These are phyloP conservation scores for Tetramorium bicarinatum DNA, from an alignment of 2,888 invertebrate species.

Conservation along the genomic window DNA sequence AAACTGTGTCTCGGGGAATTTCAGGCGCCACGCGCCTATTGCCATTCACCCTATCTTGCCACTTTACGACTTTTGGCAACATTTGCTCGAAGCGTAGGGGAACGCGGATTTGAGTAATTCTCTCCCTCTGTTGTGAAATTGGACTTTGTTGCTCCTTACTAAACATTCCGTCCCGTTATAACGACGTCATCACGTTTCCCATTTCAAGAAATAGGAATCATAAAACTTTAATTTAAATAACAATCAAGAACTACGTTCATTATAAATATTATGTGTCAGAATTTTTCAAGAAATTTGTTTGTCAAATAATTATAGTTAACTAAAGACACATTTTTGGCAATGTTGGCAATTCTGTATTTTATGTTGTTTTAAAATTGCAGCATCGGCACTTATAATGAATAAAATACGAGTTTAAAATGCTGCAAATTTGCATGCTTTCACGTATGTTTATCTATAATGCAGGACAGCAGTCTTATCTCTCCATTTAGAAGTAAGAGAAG, in stretches of 20 bases:
- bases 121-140: constrained; percentile 17
- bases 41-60: constrained; percentile 32
- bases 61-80: constrained; percentile 31
- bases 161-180: constrained; percentile 4
- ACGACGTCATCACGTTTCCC: neutral
- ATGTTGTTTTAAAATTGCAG: neutral
- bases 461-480: constrained; percentile 37
- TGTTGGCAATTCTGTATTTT: neutral
- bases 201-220: neutral
- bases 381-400: neutral
- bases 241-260: neutral
- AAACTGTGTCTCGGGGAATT: constrained; percentile 64
- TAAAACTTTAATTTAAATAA: neutral
- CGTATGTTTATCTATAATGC: constrained; percentile 23
- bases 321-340: neutral
- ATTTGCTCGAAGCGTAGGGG: neutral
- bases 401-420: neutral
- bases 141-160: neutral
- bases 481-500: constrained; percentile 17
- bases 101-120: constrained; percentile 25
- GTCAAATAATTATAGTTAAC: neutral
- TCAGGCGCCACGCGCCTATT: constrained; percentile 55
- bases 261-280: neutral
- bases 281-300: neutral
- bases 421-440: constrained; percentile 13